Base-by-base conservation (phyloP, 2,797 vertebrate species). In the Apodemus agrarius region DNA sequence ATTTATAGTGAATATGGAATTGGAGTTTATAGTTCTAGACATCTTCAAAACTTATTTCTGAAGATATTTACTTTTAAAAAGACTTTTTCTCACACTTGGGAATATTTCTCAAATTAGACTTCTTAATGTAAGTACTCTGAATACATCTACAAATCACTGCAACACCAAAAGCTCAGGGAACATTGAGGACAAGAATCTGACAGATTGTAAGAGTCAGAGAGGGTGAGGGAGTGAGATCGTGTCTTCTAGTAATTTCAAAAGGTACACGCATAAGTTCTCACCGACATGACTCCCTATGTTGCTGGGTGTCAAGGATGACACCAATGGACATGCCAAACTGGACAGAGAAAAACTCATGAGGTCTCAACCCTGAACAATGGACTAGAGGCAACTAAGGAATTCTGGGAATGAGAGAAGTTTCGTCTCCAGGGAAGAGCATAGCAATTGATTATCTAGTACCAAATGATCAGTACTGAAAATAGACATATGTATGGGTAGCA, bases 1-100 rank as follows among this genome's bases (percentile, higher is more conserved):
- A 46, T 46, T 95, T 85, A 61, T n/a, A 92, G 90, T 74, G 12
- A 93, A 46, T 89, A n/a, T 85, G 46, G 90, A 91, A 86, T 31
- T 43, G 84, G 61, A 89, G 75, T 26, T 57, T 92, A 37, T n/a
- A 92, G 92, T 95, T 81, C 75, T 59, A 94, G 43, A 65, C 83
- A 91, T 83, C 1, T 76, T 93, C 11, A 84, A 92, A 96, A 82
- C 1, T 14, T 85, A 82, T 63, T 67, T 46, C 46, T 37, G 86
- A 84, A 76, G 67, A 91, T 83, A 86, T 40, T 89, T 76, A 80
- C 14, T 83, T 86, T 86, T 24, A 10, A 72, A 82, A 65, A 37
- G n/a, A 16, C 3, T 0, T 7, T 57, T 49, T 82, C 34, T 61
- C 34, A 75, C 0, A 89, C 7, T 29, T 65, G 0, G 29, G 49